Base-by-base conservation (phyloP, 2,797 vertebrate genomes). In the Smutsia temminckii region DNA sequence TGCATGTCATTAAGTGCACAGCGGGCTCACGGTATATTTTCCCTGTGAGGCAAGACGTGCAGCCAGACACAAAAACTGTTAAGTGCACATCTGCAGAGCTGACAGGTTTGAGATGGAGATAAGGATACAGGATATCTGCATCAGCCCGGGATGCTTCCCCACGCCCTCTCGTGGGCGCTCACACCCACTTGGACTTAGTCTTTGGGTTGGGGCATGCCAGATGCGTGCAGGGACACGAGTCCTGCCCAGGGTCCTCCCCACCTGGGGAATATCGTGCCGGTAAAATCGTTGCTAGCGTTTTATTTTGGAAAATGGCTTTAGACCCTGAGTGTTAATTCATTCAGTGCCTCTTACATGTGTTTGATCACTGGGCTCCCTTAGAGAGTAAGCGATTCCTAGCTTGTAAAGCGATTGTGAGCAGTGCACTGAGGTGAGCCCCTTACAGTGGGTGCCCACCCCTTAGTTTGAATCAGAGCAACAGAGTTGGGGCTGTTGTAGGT, bases 381-480 rank as follows among this genome's bases (percentile, higher is more conserved):
- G 18, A 34, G 57, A 4, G 37, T 17, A 14, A 63, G 34, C 3
- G 13, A 14, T n/a, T 68, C 75, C 23, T 11, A 23, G 29, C 17
- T 13, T 20, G 32, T 12, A 32, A 57, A 5, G 5, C 1, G 40
- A 17, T 34, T 0, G 2, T 13, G 20, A 42, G 3, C 1, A 8
- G 0, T 10, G 14, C 1, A 1, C n/a, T 23, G 13, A 20, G 10
- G 6, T 8, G 20, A 37, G 1, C 23, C 14, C 57, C 8, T 20
- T 20, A n/a, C 16, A 8, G 51, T 6, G 20, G 51, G 23, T 1
- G 8, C 4, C 6, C 17, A 1, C 1, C 18, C 13, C 27, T 23
- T 55, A 13, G 32, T 8, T 5, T 34, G 25, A 23, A 46, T 64
- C 18, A 2, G 27, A 57, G 37, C 16, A 12, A 6, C n/a, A 23